phyloP scores from a whole-genome alignment of 2,113 vertebrate genomes.

The Centropus unirufus region DNA sequence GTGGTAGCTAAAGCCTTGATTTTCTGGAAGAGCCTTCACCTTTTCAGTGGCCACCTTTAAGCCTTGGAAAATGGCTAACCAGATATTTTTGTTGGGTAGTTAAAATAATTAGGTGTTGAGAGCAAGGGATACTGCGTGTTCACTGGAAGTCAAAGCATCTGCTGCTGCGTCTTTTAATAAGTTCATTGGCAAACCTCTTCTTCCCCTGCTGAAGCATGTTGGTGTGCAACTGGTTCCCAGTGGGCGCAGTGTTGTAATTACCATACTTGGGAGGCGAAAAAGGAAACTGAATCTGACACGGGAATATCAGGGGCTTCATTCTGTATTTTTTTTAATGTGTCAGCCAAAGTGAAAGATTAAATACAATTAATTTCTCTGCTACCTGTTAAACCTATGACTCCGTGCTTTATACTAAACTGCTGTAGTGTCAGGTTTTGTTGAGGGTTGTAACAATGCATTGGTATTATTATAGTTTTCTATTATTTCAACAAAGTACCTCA shows the following conservation, averaged over 20 bases:
- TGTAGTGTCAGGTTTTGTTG: neutral
- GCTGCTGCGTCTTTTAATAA: neutral
- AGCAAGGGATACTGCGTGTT: neutral
- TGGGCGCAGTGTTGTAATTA: slow-evolving; percentile 38
- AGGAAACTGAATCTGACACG: neutral
- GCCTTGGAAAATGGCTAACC: neutral
- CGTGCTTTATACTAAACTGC: neutral
- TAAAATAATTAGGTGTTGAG: neutral
- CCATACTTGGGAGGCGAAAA: neutral
- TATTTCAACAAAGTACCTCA: neutral
- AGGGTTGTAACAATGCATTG: neutral
- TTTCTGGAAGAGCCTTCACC: neutral
- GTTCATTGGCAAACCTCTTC: neutral
- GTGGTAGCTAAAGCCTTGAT: neutral
- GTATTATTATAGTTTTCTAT: neutral
- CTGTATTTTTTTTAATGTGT: neutral
- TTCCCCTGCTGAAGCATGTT: neutral
- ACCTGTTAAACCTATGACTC: neutral
- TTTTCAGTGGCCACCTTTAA: neutral
- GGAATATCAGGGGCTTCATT: neutral
- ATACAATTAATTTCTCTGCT: neutral
- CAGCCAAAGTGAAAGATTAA: neutral
- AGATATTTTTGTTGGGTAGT: neutral
- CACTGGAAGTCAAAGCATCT: neutral
- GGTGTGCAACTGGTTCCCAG: slow-evolving; percentile 5